Percentiles rank a stretch among this genome's conserved stretches.
These are phyloP conservation scores for Panurus biarmicus DNA, from an alignment of 2,113 vertebrate genomes.

Conservation along the genomic window DNA sequence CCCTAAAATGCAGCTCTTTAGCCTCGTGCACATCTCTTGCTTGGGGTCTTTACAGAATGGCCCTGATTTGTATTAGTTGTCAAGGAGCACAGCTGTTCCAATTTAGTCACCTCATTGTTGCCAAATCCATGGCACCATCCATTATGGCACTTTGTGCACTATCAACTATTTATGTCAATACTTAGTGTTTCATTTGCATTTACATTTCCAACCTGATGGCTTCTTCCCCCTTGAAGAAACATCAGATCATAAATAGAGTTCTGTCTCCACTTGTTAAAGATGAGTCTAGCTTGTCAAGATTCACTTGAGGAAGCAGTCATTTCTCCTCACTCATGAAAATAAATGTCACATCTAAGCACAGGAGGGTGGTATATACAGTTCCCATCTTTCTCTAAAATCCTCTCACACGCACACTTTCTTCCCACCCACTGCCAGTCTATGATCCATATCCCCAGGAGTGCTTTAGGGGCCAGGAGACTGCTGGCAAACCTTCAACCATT, in stretches of 20 bases:
- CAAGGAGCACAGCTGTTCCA: constrained; percentile 23
- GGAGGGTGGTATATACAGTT: constrained; percentile 37
- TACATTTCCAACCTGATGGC: constrained; percentile 41
- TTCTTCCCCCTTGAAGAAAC: constrained; percentile 41
- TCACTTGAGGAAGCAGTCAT: constrained; percentile 56
- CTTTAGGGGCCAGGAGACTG: not conserved
- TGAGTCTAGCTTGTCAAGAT: constrained; percentile 60
- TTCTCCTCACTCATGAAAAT: constrained; percentile 60
- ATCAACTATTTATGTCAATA: constrained; percentile 65
- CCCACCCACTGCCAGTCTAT: not conserved
- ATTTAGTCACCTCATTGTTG: constrained; percentile 4
- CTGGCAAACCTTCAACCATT: not conserved
- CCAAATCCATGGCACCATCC: constrained; percentile 31
- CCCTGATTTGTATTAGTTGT: constrained; percentile 12
- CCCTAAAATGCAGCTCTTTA: not conserved
- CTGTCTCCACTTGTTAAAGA: constrained; percentile 54
- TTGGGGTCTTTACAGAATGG: not conserved
- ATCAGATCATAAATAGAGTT: constrained; percentile 56
- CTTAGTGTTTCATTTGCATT: constrained; percentile 54
- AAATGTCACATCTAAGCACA: constrained; percentile 49
- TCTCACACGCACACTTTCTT: not conserved
- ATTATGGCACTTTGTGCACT: constrained; percentile 38
- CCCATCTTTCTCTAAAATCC: constrained; percentile 15
- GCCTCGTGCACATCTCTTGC: not conserved
- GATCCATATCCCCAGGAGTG: not conserved